Evolutionary conservation across 2,113 vertebrate species (phyloP), one percentile per base, ranked within the genome.

Genomic region (Patagioenas fasciata): DNA sequence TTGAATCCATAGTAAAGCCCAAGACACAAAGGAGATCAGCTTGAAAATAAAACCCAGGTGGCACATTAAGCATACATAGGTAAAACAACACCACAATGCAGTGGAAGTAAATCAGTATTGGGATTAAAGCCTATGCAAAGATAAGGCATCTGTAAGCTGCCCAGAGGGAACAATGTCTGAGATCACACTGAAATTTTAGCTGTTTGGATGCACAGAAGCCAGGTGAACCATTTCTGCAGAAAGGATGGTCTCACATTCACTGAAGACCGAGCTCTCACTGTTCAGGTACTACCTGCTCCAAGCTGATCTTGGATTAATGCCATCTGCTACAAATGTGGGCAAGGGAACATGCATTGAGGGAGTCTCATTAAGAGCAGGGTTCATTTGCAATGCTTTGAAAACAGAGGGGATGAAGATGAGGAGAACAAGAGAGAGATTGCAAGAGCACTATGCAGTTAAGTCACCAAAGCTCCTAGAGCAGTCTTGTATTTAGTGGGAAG

Each of bases 61-160:
- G 28, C 83, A 48, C 25, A 38, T 67, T 25, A 87, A 88, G 58
- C 9, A 4, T 89, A 73, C 36, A 10, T 36, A 85, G 86, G 66
- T 91, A 60, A 74, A 95, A 73, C 38, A 88, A 62, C 40, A 85
- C 19, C 24, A 40, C 9, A 38, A 2, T 9, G 58, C 74, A 88
- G 24, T 80, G 67, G 89, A 95, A 96, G 67, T 73, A 94, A 95
- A 91, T 82, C 95, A 89, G 90, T 92, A 85, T 53, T 58, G 84
- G 91, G 89, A 97, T 87, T 94, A 93, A 96, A 96, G 62, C 79
- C 89, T 73, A 50, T n/a, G 67, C 62, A 93, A 88, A 81, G 89
- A 97, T 38, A 91, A 93, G 29, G 50, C 65, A 82, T 88, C 82
- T 95, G 88, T 87, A 88, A 95, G 54, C 42, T 96, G 88, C 75